phyloP scores from a whole-genome alignment of 1,140 invertebrate species.

The Olivierus martensii region DNA sequence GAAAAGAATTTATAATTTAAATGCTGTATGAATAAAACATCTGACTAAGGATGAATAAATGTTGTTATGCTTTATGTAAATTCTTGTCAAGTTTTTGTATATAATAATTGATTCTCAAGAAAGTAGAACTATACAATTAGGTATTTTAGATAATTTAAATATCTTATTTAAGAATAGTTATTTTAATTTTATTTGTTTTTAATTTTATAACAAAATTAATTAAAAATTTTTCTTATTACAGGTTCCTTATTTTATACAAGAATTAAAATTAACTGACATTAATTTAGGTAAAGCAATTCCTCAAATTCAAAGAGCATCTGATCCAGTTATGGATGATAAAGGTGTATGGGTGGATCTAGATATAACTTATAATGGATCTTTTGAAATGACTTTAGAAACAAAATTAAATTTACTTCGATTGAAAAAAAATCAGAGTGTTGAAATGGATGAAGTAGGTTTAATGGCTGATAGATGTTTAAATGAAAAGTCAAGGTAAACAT shows the following conservation, averaged over 20 bases:
- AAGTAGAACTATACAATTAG: no score
- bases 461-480: background rate
- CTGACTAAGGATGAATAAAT: no score
- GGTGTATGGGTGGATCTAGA: constrained; percentile 90
- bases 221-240: constrained; percentile 26
- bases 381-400: constrained; percentile 83
- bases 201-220: no score
- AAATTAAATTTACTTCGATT: constrained; percentile 89
- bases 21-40: no score
- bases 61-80: no score
- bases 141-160: background rate
- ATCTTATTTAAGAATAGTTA: background rate
- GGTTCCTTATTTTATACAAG: constrained; percentile 78
- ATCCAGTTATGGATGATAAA: constrained; percentile 62
- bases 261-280: constrained; percentile 57
- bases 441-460: background rate
- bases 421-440: constrained; percentile 23
- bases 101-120: no score
- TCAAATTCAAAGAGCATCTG: constrained; percentile 53
- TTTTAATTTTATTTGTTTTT: background rate
- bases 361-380: constrained; percentile 71
- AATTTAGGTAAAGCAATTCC: constrained; percentile 60
- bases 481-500: background rate
- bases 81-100: no score
- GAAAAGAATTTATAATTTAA: no score